Conservation (phyloP, 53 echinoderm and acorn worm genomes). For the Stichopus horrens region DNA sequence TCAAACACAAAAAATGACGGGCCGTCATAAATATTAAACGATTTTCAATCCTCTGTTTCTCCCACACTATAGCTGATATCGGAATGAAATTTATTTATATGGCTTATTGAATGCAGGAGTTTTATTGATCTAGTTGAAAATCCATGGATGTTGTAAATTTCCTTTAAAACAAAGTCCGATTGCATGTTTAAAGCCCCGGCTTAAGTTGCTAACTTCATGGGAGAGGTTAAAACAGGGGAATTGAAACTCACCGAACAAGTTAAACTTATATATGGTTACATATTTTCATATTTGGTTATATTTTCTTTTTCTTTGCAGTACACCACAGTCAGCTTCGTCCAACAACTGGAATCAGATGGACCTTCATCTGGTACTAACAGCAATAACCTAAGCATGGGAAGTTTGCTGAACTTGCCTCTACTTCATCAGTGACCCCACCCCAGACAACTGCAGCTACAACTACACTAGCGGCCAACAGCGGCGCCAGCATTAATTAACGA, state of each 20-base stretch:
- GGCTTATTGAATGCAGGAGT: too few species aligned
- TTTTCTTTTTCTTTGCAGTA: not conserved
- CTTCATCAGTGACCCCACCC: constrained; percentile 7
- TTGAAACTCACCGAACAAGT: not conserved
- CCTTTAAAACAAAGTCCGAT: too few species aligned
- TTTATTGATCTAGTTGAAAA: too few species aligned
- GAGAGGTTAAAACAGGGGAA: not conserved
- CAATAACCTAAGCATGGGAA: constrained; percentile 30
- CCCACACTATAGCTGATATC: too few species aligned
- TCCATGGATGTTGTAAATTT: too few species aligned
- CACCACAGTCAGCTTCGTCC: constrained; percentile 30
- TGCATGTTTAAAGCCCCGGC: too few species aligned
- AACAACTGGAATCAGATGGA: constrained; percentile 26
- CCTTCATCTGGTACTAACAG: constrained; percentile 5
- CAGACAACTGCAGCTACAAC: constrained; percentile 7
- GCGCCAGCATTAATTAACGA: not conserved
- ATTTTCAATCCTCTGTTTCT: too few species aligned
- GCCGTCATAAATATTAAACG: too few species aligned
- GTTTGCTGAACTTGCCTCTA: constrained; percentile 27
- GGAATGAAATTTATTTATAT: too few species aligned
- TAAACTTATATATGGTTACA: not conserved
- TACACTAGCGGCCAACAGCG: not conserved
- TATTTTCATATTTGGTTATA: constrained; percentile 8
- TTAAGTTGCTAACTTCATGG: too few species aligned
- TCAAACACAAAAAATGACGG: too few species aligned